Conservation (phyloP, 2,888 invertebrate species). For the Cyclophora punctaria region DNA sequence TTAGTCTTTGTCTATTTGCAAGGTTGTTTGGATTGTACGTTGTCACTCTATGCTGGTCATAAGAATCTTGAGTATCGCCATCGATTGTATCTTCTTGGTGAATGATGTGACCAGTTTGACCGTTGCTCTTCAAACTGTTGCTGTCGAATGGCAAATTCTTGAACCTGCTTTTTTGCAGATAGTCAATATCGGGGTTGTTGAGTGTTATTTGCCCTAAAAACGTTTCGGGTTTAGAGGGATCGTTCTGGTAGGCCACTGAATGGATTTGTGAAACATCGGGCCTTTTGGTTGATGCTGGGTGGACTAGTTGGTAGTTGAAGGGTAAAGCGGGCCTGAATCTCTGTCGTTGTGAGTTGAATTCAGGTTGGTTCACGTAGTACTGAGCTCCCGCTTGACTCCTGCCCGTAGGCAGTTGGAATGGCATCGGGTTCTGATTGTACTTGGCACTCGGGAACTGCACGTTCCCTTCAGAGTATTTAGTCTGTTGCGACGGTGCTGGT, state of each 20-base stretch:
- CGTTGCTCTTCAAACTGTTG: conserved; percentile 65
- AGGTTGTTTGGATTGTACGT: conserved; percentile 65
- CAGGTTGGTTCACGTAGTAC: conserved; percentile 66
- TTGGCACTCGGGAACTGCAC: conserved; percentile 63
- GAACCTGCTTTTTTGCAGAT: conserved; percentile 59
- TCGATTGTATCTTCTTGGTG: conserved; percentile 60
- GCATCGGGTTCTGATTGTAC: conserved; percentile 68
- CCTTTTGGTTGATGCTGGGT: conserved; percentile 68
- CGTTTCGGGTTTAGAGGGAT: conserved; percentile 77
- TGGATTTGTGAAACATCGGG: conserved; percentile 76
- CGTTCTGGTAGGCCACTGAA: conserved; percentile 72
- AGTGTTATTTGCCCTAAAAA: conserved; percentile 78
- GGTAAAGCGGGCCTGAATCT: conserved; percentile 60
- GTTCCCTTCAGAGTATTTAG: conserved; percentile 52
- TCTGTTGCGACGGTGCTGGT: conserved; percentile 45
- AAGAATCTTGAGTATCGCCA: conserved; percentile 59
- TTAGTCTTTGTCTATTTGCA: conserved; percentile 53
- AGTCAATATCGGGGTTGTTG: conserved; percentile 74
- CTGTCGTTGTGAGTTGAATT: conserved; percentile 54
- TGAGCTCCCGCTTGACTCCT: conserved; percentile 64
- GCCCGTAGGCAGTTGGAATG: conserved; percentile 65
- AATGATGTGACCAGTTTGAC: conserved; percentile 54
- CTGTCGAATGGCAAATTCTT: conserved; percentile 63
- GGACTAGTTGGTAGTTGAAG: conserved; percentile 61
- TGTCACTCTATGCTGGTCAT: conserved; percentile 61